Base-by-base conservation (phyloP, 1,140 invertebrate genomes). In the Polypedilum vanderplanki region DNA sequence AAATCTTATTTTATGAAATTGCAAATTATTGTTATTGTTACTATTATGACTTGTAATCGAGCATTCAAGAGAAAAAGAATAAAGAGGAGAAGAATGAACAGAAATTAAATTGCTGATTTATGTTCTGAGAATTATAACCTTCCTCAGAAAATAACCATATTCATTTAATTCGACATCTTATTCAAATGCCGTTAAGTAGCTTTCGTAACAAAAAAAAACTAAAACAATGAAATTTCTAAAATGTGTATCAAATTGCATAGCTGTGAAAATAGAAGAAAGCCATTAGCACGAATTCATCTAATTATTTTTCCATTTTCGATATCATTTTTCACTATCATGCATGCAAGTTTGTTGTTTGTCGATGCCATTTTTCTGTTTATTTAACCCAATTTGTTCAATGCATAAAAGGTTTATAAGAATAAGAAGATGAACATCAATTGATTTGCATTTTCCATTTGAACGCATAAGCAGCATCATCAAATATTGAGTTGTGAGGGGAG, bases 281-380 rank as follows among this genome's bases (percentile, higher is more conserved):
- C 46, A 57, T 12, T 22, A 70, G 65, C 65, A 70, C 65, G 65
- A 70, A 70, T 18, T 70, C 65, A 70, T 18, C 65, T 70, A 70
- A 70, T 70, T 70, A 70, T 20, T 70, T 33, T 70, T 70, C 20
- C 65, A 70, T 70, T 70, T 33, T 2, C 46, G 65, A 70, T 70
- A 70, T 70, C 18, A 70, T 18, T 70, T 70, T 70, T 70, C 65
- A 70, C 65, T 18, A 20, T 17, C 18, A 18, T 17, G 20, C 18
- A 18, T 22, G 20, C 20, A 70, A 33, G n/a, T 18, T 10, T 70
- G 65, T 22, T 70, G 41, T 46, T 46, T 46, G 9, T 46, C 41
- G 4, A 12, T 57, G 12, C 46, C n/a, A 57, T n/a, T 57, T 57
- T 9, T 46, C 46, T 70, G 65, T 70, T 70, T 70, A 70, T 70